These are phyloP conservation scores for zebrafish (Danio rerio) DNA, from an alignment of 2,113 vertebrate genomes.

Conservation along the genomic window GRCz12tu NC_133183.1:56578501-56579000, in stretches of 20 bases:
- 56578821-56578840: constrained; percentile 92
- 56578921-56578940: not conserved
- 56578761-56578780: not conserved
- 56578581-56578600: too few species aligned
- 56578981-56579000: not conserved
- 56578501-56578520: not conserved
- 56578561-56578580: too few species aligned
- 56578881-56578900: constrained; percentile 76
- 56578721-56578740: too few species aligned
- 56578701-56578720: too few species aligned
- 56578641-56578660: too few species aligned
- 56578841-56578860: constrained; percentile 93
- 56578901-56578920: constrained; percentile 29
- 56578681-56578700: too few species aligned
- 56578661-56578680: too few species aligned
- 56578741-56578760: too few species aligned
- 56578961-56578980: not conserved
- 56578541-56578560: not conserved
- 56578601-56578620: too few species aligned
- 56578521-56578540: not conserved
- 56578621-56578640: too few species aligned
- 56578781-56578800: constrained; percentile 72
- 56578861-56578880: constrained; percentile 93
- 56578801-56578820: constrained; percentile 89
- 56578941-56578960: not conserved